A percentile compares a stretch with the other conserved stretches of the same genome.
Conservation (phyloP, 92 coral and sea anemone species). For the Pocillopora grandis region DNA sequence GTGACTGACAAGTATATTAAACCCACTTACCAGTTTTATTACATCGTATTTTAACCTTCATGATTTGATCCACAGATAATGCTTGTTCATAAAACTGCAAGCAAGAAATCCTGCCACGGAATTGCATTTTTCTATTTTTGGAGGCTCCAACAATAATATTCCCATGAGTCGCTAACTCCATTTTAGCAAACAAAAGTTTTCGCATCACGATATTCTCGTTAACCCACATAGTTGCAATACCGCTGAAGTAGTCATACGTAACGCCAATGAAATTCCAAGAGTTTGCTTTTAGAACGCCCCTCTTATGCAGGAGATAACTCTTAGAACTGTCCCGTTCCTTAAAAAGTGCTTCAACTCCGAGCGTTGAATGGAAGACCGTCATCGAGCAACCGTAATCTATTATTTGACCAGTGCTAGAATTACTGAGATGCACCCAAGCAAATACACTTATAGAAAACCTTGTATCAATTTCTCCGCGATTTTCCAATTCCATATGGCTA, state of each 20-base stretch:
- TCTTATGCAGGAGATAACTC: slow-evolving; percentile 1
- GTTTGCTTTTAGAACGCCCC: slow-evolving; percentile 10
- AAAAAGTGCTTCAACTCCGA: slow-evolving; percentile 8
- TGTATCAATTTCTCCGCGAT: slow-evolving; percentile 6
- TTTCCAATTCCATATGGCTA: slow-evolving; percentile 25
- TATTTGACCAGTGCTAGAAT: neutral
- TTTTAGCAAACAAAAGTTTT: slow-evolving; percentile 27
- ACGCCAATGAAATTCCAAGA: slow-evolving; percentile 58
- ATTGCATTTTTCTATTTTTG: neutral
- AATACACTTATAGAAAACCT: slow-evolving; percentile 30
- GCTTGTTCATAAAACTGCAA: slow-evolving; percentile 45
- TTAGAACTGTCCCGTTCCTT: neutral
- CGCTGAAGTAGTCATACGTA: slow-evolving; percentile 45
- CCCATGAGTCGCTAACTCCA: slow-evolving; percentile 42
- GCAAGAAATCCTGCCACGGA: slow-evolving; percentile 50
- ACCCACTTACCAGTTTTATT: slow-evolving; percentile 4
- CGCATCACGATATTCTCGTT: slow-evolving; percentile 45
- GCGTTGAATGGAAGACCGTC: neutral
- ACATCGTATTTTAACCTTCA: slow-evolving; percentile 6
- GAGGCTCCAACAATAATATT: slow-evolving; percentile 47
- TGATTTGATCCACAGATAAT: slow-evolving; percentile 46
- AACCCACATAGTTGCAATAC: slow-evolving; percentile 49
- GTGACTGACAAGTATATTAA: no score
- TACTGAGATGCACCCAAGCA: slow-evolving; percentile 12
- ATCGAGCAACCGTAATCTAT: slow-evolving; percentile 14